Evolutionary conservation across 1,140 invertebrate genomes (phyloP).

Genomic region (Ceratina calcarata): DNA sequence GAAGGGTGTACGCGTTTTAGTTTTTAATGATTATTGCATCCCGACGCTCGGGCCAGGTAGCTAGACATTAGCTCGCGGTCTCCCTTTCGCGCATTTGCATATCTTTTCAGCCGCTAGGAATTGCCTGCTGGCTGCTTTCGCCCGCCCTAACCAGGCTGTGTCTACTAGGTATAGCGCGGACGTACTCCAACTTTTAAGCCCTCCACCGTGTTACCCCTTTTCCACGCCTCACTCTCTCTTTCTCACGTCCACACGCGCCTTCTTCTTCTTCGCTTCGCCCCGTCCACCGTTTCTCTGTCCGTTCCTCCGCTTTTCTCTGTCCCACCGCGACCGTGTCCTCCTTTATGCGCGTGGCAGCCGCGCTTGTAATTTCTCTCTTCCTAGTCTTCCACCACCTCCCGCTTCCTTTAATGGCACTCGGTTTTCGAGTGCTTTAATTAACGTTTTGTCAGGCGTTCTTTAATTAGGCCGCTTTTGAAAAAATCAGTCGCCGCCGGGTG

Average conservation of each 20-base stretch:
- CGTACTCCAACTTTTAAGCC: constrained; percentile 74
- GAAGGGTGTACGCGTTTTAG: constrained; percentile 66
- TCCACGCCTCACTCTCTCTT: neutral
- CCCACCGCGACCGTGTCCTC: constrained; percentile 33
- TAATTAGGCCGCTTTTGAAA: constrained; percentile 76
- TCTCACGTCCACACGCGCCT: neutral
- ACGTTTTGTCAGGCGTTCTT: constrained; percentile 70
- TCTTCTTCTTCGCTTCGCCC: neutral
- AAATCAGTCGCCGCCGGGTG: constrained; percentile 64
- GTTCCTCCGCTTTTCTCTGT: constrained; percentile 5
- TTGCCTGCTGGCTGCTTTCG: constrained; percentile 67
- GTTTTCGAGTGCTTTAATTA: constrained; percentile 76
- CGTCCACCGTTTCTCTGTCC: neutral
- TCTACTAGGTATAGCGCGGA: constrained; percentile 59
- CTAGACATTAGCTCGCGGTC: constrained; percentile 60
- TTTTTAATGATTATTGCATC: constrained; percentile 79
- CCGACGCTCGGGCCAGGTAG: constrained; percentile 62
- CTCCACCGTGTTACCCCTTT: constrained; percentile 36
- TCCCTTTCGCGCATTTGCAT: constrained; percentile 73
- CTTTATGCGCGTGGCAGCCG: constrained; percentile 50
- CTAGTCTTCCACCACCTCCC: constrained; percentile 33
- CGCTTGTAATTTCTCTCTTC: constrained; percentile 59
- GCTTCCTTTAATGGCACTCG: constrained; percentile 73
- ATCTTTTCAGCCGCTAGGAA: constrained; percentile 77
- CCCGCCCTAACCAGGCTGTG: constrained; percentile 57